Evolutionary conservation across 2,797 vertebrate genomes (phyloP).

Genomic region (Poecilia picta): DNA sequence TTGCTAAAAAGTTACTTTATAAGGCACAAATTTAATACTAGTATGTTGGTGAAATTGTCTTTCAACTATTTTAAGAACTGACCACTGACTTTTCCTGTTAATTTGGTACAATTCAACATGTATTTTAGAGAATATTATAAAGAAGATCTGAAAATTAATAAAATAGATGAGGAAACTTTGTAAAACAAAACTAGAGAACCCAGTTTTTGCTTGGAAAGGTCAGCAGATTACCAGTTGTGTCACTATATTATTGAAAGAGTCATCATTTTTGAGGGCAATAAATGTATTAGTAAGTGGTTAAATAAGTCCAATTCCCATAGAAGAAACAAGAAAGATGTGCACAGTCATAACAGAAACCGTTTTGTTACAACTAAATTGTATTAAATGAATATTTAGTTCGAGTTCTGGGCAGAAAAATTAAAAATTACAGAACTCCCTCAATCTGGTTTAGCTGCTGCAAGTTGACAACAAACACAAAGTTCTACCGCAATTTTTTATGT

Average conservation of each 20-base stretch:
- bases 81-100: not conserved
- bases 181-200: too few relatives aligned
- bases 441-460: not conserved
- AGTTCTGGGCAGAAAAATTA: not conserved
- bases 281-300: not conserved
- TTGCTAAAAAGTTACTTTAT: too few relatives aligned
- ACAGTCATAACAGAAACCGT: not conserved
- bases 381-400: too few relatives aligned
- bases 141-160: not conserved
- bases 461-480: slow-evolving; percentile 1
- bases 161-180: not conserved
- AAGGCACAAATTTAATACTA: not conserved
- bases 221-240: not conserved
- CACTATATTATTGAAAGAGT: not conserved
- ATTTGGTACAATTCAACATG: not conserved
- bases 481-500: too few relatives aligned
- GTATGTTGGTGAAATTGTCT: not conserved
- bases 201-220: too few relatives aligned
- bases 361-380: not conserved
- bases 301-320: not conserved
- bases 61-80: not conserved
- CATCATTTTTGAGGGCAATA: not conserved
- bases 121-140: not conserved
- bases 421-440: not conserved
- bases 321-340: not conserved